These are phyloP conservation scores for Tetrax tetrax DNA, from an alignment of 2,113 vertebrate species.

Conservation along the genomic window DNA sequence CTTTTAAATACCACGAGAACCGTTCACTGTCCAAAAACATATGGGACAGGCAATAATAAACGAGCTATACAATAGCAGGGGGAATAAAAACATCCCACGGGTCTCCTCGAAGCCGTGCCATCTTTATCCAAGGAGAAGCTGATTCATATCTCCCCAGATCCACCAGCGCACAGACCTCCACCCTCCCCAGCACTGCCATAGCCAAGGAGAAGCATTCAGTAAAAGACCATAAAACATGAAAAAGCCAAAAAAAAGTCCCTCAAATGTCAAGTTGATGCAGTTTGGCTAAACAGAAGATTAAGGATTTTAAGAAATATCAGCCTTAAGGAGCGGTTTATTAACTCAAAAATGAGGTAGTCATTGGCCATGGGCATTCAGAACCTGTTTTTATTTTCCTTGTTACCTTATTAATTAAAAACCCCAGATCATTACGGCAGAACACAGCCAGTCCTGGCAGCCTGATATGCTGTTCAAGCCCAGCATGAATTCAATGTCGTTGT, in stretches of 20 bases:
- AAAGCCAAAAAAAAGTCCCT: background rate
- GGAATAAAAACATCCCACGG: background rate
- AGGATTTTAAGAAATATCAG: background rate
- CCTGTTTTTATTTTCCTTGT: background rate
- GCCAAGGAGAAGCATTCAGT: background rate
- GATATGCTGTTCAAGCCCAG: background rate
- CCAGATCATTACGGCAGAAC: background rate
- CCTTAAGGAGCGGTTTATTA: background rate
- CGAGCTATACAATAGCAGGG: background rate
- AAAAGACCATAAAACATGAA: background rate
- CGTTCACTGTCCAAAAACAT: conserved; percentile 31
- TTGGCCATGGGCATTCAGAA: background rate
- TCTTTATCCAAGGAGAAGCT: background rate
- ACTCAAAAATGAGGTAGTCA: background rate
- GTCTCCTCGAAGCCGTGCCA: background rate
- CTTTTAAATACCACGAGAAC: conserved; percentile 14
- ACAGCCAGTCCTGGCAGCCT: background rate
- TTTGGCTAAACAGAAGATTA: background rate
- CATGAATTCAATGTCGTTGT: background rate
- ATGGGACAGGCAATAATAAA: conserved; percentile 11
- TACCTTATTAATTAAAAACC: background rate
- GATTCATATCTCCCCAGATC: background rate
- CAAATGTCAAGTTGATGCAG: background rate
- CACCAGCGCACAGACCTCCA: background rate
- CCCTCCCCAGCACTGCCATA: background rate